Percentiles rank a stretch among this genome's conserved stretches.
Conservation (phyloP, 2,797 vertebrate species). For the Pseudochaenichthys georgianus region DNA sequence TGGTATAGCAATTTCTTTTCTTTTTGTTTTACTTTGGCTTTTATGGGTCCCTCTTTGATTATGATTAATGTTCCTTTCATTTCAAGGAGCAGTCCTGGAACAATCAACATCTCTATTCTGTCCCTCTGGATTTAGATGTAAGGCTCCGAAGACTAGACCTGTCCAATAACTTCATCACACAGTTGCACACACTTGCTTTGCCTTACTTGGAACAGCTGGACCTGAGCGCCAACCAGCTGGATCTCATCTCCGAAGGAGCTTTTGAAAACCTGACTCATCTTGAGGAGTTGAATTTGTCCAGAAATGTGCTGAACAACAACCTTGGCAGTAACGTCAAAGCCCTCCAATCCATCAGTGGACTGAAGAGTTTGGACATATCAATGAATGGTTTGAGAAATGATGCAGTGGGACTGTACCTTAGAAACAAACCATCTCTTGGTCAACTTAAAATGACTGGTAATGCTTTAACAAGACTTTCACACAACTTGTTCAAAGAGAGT, state of each 20-base stretch:
- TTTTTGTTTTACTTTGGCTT: conserved; percentile 31
- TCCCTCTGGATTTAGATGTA: conserved; percentile 80
- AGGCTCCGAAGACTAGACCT: conserved; percentile 82
- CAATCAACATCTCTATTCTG: conserved; percentile 73
- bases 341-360: conserved; percentile 67
- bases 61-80: conserved; percentile 59
- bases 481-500: conserved; percentile 75
- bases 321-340: conserved; percentile 76
- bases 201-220: conserved; percentile 83
- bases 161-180: conserved; percentile 88
- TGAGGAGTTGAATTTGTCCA: conserved; percentile 81
- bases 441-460: conserved; percentile 83
- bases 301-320: conserved; percentile 80
- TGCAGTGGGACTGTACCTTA: conserved; percentile 80
- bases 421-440: conserved; percentile 79
- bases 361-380: conserved; percentile 85
- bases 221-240: conserved; percentile 85
- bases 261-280: conserved; percentile 82
- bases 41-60: conserved; percentile 34
- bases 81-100: conserved; percentile 81
- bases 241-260: conserved; percentile 77
- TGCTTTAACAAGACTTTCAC: conserved; percentile 76
- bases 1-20: background rate
- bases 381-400: conserved; percentile 81
- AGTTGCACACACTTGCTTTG: conserved; percentile 74